These are phyloP conservation scores for Equus przewalskii DNA, from an alignment of 2,113 vertebrate species.

Conservation along the genomic window DNA sequence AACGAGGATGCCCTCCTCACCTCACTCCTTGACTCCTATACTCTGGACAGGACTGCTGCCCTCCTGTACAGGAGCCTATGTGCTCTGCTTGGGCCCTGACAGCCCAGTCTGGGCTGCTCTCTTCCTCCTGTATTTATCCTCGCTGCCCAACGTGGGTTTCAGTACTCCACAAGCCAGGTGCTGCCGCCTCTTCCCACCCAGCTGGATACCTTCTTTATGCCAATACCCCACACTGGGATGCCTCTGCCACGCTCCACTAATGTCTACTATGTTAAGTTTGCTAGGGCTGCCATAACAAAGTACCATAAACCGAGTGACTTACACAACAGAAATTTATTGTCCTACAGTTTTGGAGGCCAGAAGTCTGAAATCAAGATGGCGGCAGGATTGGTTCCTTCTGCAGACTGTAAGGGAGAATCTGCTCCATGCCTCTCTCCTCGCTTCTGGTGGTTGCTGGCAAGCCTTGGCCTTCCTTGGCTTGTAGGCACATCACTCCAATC, in stretches of 20 bases:
- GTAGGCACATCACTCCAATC: too few species aligned
- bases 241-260: too few species aligned
- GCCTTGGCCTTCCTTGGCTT: not conserved
- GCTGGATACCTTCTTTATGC: not conserved
- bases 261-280: not conserved
- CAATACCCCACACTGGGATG: fast-evolving
- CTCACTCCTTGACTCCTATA: fast-evolving
- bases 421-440: not conserved
- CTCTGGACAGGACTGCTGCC: not conserved
- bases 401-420: not conserved
- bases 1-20: not conserved
- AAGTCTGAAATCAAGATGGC: not conserved
- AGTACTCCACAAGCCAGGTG: fast-evolving
- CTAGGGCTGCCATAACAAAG: not conserved
- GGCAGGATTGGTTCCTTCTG: not conserved
- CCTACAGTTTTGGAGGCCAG: not conserved
- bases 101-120: not conserved
- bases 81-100: not conserved
- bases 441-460: not conserved
- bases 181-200: not conserved
- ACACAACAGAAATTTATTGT: not conserved
- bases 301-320: not conserved
- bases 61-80: not conserved
- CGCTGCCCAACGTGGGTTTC: fast-evolving
- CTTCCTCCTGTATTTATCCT: not conserved